Evolutionary conservation across 2,888 invertebrate species (phyloP).

Genomic region (Idaea biselata): DNA sequence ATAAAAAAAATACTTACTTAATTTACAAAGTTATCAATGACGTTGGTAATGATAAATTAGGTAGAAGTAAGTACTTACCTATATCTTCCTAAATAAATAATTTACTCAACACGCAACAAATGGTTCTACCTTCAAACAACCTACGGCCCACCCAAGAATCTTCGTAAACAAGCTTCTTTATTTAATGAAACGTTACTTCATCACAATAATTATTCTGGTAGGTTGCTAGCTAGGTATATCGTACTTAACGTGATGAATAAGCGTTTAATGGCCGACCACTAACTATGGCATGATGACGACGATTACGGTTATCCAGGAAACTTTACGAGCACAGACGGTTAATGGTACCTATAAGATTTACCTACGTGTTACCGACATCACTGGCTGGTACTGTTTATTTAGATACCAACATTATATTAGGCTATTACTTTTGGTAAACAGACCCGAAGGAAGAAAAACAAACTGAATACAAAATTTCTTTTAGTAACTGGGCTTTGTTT

Average conservation of each 20-base stretch:
- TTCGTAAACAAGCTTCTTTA: neutral
- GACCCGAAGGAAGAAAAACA: neutral
- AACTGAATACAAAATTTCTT: neutral
- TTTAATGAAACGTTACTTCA: neutral
- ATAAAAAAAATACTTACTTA: too few relatives aligned
- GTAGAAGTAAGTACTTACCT: neutral
- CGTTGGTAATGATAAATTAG: neutral
- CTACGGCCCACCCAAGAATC: neutral
- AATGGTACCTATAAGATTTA: constrained; percentile 29
- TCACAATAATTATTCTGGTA: neutral
- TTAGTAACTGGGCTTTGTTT: neutral
- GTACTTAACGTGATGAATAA: neutral
- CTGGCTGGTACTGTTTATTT: constrained; percentile 18
- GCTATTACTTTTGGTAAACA: constrained; percentile 1
- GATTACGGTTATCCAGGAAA: constrained; percentile 21
- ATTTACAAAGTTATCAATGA: constrained; percentile 4
- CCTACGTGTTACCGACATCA: constrained; percentile 23
- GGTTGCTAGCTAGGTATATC: neutral
- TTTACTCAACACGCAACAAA: neutral
- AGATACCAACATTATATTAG: neutral
- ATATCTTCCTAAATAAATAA: neutral
- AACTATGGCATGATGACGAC: constrained; percentile 17
- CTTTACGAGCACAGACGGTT: constrained; percentile 21
- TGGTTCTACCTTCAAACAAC: neutral
- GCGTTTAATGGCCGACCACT: constrained; percentile 15